Evolutionary conservation across 2,797 vertebrate species (phyloP).

Genomic region (Anguilla megastoma): DNA sequence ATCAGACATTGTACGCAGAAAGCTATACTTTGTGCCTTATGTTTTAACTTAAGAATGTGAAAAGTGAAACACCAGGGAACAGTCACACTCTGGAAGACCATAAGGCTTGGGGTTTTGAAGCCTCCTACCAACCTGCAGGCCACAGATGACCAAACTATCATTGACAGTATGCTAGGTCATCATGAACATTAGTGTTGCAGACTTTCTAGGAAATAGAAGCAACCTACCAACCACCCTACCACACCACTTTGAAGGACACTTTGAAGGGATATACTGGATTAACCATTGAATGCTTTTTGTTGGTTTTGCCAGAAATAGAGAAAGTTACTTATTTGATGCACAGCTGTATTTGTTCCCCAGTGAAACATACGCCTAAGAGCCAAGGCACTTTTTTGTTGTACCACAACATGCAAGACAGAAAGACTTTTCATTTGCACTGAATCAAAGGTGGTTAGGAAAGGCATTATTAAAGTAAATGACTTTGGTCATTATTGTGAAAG

Average conservation of each 20-base stretch:
- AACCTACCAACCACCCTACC: background rate
- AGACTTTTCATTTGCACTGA: background rate
- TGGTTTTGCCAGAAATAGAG: background rate
- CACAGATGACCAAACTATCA: background rate
- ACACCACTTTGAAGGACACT: background rate
- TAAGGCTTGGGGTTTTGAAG: background rate
- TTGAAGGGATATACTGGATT: background rate
- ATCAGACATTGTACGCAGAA: background rate
- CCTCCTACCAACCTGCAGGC: background rate
- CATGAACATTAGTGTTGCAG: background rate
- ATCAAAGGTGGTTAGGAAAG: background rate
- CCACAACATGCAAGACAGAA: background rate
- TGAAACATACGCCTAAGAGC: background rate
- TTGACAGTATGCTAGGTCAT: background rate
- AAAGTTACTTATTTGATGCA: background rate
- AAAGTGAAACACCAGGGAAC: background rate
- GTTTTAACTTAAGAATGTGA: background rate
- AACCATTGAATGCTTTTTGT: background rate
- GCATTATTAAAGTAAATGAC: background rate
- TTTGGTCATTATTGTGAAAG: background rate
- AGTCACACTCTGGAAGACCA: background rate
- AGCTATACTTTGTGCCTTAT: background rate
- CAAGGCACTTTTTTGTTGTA: background rate
- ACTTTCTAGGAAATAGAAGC: background rate
- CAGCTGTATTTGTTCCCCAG: background rate